Evolutionary conservation across 2,797 vertebrate genomes (phyloP), one percentile per base, ranked within the genome.

Genomic region (Hemibagrus guttatus): DNA sequence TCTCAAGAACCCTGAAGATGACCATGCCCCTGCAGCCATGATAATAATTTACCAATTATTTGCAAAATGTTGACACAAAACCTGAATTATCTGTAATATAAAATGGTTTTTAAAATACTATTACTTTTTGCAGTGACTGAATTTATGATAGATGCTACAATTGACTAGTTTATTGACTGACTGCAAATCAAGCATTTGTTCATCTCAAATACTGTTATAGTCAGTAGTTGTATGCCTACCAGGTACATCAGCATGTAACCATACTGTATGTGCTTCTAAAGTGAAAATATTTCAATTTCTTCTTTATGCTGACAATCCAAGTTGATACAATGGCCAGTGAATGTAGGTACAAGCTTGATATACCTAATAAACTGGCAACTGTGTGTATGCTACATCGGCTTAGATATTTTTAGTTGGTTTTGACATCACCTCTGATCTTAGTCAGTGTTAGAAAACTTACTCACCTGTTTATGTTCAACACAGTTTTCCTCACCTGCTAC

Each of bases 401-500:
- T 31, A 28, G n/a, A 54, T 31, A 42, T 80, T n/a, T 61, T 46
- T 35, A 16, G 21, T 17, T 46, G 58, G 31, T 14, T 63, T 63
- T 81, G 23, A 81, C 35, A 42, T 42, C 19, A 59, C 21, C 35
- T 26, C 46, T n/a, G 8, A 14, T 81, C 39, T 49, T 49, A 46
- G 3, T 81, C 59, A 17, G 12, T 16, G 7, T 63, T 26, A 19
- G 26, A 46, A 81, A 42, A 86, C 3, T 0, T 28, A 42, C n/a
- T 58, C 28, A 49, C n/a, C 19, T 56, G 17, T 66, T 85, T 39
- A 80, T 72, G 52, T 49, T 72, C 26, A 54, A 66, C 64, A 64
- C 19, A 31, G 49, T 89, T 90, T 85, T 90, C 39, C 79, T 46
- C 26, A 49, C 39, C 88, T 92, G 88, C 90, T 52, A 75, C 91